phyloP scores from a whole-genome alignment of 1,140 invertebrate genomes.

The Delia radicum region DNA sequence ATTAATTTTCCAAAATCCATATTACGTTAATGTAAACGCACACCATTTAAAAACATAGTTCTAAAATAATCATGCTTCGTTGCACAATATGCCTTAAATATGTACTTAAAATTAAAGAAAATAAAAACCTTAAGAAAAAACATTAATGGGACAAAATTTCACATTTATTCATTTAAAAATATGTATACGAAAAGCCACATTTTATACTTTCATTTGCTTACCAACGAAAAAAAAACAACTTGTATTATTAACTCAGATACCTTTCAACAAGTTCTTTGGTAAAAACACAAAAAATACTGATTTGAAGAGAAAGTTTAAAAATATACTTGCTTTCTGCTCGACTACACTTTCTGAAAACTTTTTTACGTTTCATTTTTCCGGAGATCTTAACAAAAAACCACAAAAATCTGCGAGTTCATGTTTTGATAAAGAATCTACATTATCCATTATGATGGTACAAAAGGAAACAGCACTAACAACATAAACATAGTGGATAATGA shows the following conservation, averaged over 20 bases:
- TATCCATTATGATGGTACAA: constrained; percentile 15
- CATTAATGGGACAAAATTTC: not conserved
- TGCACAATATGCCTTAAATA: too few relatives aligned
- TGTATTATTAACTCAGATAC: not conserved
- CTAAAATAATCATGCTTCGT: too few relatives aligned
- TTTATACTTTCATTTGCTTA: too few relatives aligned
- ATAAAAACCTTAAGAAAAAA: too few relatives aligned
- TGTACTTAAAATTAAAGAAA: too few relatives aligned
- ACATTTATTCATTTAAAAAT: not conserved
- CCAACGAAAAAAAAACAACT: not conserved
- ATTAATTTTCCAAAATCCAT: too few relatives aligned
- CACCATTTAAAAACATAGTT: too few relatives aligned
- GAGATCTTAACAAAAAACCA: not conserved
- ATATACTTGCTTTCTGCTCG: constrained; percentile 18
- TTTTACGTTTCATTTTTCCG: not conserved
- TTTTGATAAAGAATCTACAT: constrained; percentile 22
- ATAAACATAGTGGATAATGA: not conserved
- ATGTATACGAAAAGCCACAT: too few relatives aligned
- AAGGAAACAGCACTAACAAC: not conserved
- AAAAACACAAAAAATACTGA: not conserved
- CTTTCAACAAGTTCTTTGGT: not conserved
- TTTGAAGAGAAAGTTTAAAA: not conserved
- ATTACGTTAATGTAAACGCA: too few relatives aligned
- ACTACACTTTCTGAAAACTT: constrained; percentile 17
- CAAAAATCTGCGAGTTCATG: constrained; percentile 15